Evolutionary conservation across 2,113 vertebrate genomes (phyloP).

Genomic region (Sinocyclocheilus anophthalmus): DNA sequence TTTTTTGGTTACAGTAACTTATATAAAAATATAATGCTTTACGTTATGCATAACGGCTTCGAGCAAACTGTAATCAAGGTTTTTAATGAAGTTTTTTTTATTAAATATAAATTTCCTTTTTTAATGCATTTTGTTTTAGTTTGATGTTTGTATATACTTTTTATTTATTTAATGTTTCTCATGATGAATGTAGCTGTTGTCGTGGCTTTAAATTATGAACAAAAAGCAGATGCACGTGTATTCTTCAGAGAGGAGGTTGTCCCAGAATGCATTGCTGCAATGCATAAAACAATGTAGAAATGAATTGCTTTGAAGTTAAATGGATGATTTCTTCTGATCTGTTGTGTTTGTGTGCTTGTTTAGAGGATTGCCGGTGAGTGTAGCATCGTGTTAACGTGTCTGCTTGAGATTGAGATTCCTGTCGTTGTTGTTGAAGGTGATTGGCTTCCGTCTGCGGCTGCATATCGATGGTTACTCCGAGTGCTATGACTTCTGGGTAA

Average conservation of each 20-base stretch:
- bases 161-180: too few relatives aligned
- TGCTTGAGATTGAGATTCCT: not conserved
- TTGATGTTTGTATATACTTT: too few relatives aligned
- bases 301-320: not conserved
- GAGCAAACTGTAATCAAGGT: too few relatives aligned
- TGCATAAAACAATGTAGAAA: not conserved
- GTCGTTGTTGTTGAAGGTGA: slow-evolving; percentile 65
- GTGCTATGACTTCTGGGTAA: slow-evolving; percentile 82
- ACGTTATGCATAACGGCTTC: not conserved
- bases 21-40: not conserved
- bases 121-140: too few relatives aligned
- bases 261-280: not conserved
- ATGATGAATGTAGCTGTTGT: too few relatives aligned
- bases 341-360: not conserved
- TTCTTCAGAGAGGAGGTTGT: not conserved
- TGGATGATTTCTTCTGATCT: not conserved
- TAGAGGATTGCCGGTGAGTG: not conserved
- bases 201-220: not conserved
- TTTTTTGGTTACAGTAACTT: too few relatives aligned
- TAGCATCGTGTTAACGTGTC: not conserved
- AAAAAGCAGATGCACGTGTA: not conserved
- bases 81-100: not conserved
- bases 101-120: not conserved
- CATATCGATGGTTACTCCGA: slow-evolving; percentile 77
- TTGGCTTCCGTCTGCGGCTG: slow-evolving; percentile 75